phyloP scores from a whole-genome alignment of 2,113 vertebrate species.

The Zosterops pallidus region DNA sequence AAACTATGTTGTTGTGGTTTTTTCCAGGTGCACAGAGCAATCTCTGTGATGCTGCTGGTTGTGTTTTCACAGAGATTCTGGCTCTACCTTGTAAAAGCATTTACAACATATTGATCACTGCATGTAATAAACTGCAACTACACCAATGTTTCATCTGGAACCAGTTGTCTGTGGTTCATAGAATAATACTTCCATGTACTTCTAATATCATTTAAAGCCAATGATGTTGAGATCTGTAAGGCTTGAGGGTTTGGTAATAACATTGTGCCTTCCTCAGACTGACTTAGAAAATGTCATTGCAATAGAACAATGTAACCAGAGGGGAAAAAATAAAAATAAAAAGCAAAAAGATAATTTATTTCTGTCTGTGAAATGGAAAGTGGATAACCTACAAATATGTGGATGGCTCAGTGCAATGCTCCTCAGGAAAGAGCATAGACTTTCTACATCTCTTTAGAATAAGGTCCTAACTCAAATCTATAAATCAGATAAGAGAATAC shows the following conservation, averaged over 20 bases:
- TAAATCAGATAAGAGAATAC: neutral
- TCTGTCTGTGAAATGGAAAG: neutral
- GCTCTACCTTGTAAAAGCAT: neutral
- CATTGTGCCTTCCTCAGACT: neutral
- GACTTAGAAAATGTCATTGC: neutral
- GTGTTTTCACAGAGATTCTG: neutral
- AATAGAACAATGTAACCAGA: neutral
- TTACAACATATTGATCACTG: neutral
- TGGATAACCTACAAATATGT: neutral
- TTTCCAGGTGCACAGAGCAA: neutral
- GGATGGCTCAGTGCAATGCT: neutral
- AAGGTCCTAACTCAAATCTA: neutral
- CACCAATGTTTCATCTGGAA: neutral
- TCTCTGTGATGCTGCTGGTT: neutral
- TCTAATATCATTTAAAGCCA: neutral
- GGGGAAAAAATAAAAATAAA: neutral
- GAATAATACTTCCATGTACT: neutral
- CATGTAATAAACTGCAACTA: neutral
- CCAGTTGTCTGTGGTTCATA: rapidly evolving
- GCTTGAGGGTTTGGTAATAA: neutral
- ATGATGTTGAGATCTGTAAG: neutral
- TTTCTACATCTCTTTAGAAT: neutral
- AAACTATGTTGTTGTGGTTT: neutral
- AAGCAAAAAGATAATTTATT: neutral
- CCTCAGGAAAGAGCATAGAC: neutral